Base-by-base conservation (phyloP, 2,888 invertebrate genomes). In the Polydrusus tereticollis region DNA sequence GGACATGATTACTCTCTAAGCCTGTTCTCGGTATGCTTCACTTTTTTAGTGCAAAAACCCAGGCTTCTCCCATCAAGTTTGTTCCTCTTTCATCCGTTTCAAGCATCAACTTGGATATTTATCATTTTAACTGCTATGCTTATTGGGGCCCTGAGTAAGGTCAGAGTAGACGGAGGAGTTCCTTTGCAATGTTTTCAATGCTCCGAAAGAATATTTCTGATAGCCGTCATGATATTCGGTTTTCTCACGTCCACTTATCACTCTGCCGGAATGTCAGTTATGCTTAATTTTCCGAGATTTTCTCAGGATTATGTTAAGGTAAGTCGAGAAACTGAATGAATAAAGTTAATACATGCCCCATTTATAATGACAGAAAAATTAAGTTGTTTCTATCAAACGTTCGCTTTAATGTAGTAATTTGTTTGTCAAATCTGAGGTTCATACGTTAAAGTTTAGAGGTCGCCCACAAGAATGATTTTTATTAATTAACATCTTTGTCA, bases 201-300 rank as follows among this genome's bases (percentile, higher is more conserved):
- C n/a, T 2, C 38, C 4, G 14, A n/a, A 38, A 38, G 38, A n/a
- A n/a, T 38, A 4, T 38, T n/a, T 38, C 4, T 38, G n/a, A 4
- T 38, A 5, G n/a, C 38, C 14, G 4, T 38, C 4, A n/a, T 38
- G n/a, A 1, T 38, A n/a, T 38, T n/a, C 14, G n/a, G 38, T 10
- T 38, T 74, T 18, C 7, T 79, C 7, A 33, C 74, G 12, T 63
- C 74, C 12, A 72, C 70, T 10, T 71, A 72, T 29, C 77, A 77
- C 23, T 71, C 73, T 12, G 78, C 78, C 1, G 78, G 78, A 4
- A 59, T 78, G 29, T 74, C 78, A 23, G 77, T 68, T 36, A 71
- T 59, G n/a, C 38, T 78, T 18, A 72, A 73, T 41, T 74, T 73
- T 62, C 77, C 77, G 4, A 62, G 75, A 58, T 78, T 68, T 59